phyloP scores from a whole-genome alignment of 1,140 invertebrate species.

The Zaprionus vittiger region DNA sequence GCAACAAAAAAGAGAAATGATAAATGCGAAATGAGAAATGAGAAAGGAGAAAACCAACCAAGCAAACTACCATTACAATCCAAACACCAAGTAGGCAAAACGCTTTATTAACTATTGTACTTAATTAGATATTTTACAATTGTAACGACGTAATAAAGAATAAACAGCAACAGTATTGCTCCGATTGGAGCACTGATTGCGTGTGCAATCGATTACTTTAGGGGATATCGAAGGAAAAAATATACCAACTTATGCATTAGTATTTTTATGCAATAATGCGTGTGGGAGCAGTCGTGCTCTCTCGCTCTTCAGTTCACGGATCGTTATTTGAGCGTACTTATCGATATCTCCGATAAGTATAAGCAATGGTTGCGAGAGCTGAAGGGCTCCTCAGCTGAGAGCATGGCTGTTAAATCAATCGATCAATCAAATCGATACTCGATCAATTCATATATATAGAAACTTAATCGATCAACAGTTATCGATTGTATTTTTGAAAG shows the following conservation, averaged over 20 bases:
- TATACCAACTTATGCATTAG: not conserved
- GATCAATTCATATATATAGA: not conserved
- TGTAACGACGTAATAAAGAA: conserved; percentile 26
- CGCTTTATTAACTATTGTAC: conserved; percentile 28
- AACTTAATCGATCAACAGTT: not conserved
- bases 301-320: not conserved
- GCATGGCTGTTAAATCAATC: not conserved
- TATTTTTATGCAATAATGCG: not conserved
- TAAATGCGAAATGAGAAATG: conserved; percentile 13
- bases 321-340: too few relatives aligned
- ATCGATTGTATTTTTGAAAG: not conserved
- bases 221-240: not conserved
- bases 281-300: not conserved
- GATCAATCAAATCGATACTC: not conserved
- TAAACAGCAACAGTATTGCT: not conserved
- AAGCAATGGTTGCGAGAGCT: not conserved
- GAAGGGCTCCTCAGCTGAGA: not conserved
- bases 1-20: conserved; percentile 16
- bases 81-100: conserved; percentile 50
- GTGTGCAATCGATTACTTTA: not conserved
- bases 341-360: not conserved
- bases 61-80: conserved; percentile 39
- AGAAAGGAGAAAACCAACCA: conserved; percentile 37
- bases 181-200: not conserved
- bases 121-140: conserved; percentile 37